Evolutionary conservation across 2,797 vertebrate species (phyloP).

Genomic region (Chaunax sp.): DNA sequence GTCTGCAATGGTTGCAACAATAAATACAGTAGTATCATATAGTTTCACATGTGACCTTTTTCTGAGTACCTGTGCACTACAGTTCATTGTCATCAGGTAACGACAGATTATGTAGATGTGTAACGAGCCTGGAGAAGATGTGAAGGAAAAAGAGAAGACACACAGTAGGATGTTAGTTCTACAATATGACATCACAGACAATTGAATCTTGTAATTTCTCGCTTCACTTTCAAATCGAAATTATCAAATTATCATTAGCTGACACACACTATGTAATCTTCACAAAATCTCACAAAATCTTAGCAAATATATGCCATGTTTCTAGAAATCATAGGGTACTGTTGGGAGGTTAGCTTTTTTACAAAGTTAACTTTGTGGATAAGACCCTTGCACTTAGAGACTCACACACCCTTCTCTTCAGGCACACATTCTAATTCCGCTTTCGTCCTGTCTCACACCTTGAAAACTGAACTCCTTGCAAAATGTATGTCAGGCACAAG

Average conservation of each 20-base stretch:
- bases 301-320: not conserved
- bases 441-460: not conserved
- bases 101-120: constrained; percentile 92
- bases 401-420: not conserved
- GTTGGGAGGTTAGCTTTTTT: not conserved
- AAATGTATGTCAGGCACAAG: constrained; percentile 1
- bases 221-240: not conserved
- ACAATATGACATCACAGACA: not conserved
- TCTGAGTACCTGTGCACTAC: constrained; percentile 88
- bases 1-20: not conserved
- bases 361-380: too few relatives aligned
- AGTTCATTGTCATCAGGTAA: constrained; percentile 89
- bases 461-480: not conserved
- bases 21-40: not conserved
- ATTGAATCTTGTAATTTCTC: not conserved
- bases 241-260: too few relatives aligned
- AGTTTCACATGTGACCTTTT: not conserved
- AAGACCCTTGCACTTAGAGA: too few relatives aligned
- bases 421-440: not conserved
- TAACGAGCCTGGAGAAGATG: constrained; percentile 85
- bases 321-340: not conserved
- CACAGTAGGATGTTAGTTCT: not conserved
- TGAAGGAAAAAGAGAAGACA: constrained; percentile 12
- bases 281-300: too few relatives aligned
- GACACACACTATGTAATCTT: too few relatives aligned